These are phyloP conservation scores for Papilio dardanus DNA, from an alignment of 1,140 invertebrate species.

Conservation along the genomic window DNA sequence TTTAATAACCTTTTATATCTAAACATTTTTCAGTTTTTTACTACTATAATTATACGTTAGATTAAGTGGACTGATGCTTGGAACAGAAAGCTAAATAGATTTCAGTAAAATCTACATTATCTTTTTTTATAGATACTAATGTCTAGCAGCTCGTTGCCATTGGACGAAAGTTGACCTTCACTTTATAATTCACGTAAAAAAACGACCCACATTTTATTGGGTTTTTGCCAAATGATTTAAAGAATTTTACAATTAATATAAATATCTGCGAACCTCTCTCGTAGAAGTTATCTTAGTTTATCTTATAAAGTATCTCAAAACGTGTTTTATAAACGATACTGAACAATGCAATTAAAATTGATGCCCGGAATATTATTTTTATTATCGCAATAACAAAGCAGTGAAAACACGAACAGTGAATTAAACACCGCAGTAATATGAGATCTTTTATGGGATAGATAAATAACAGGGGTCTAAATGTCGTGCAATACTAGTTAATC, in stretches of 20 bases:
- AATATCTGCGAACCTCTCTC: not conserved
- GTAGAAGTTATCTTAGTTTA: constrained; percentile 19
- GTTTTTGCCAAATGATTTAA: constrained; percentile 39
- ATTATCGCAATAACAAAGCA: too few relatives aligned
- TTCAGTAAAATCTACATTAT: not conserved
- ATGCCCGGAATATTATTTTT: not conserved
- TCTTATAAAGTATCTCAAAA: not conserved
- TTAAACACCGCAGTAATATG: not conserved
- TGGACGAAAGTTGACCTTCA: constrained; percentile 28
- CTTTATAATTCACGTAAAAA: constrained; percentile 44
- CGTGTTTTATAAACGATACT: not conserved
- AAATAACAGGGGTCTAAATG: not conserved
- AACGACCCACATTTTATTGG: constrained; percentile 49
- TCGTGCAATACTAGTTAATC: not conserved
- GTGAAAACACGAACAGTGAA: not conserved
- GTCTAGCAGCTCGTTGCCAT: not conserved
- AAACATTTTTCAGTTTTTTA: not conserved
- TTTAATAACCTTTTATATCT: not conserved
- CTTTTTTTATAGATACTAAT: not conserved
- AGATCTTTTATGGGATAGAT: not conserved
- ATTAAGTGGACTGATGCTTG: not conserved
- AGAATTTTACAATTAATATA: constrained; percentile 10
- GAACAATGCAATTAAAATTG: not conserved
- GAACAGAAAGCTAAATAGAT: not conserved
- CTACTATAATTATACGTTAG: not conserved